phyloP scores from a whole-genome alignment of 2,113 vertebrate genomes.

The Hemichromis elongatus region DNA sequence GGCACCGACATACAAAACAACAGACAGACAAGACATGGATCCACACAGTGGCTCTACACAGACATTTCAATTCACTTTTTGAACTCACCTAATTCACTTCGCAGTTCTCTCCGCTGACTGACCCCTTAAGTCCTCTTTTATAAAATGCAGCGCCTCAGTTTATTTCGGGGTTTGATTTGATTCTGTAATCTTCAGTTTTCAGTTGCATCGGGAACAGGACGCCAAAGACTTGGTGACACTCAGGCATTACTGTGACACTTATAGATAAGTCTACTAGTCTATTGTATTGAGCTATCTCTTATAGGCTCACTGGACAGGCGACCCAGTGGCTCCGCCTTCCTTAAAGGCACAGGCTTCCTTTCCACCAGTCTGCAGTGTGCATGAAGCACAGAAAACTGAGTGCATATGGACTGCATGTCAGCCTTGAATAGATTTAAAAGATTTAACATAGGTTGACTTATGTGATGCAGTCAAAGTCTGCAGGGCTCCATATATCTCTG shows the following conservation, averaged over 20 bases:
- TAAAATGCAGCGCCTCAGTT: conserved; percentile 3
- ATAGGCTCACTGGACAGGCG: conserved; percentile 28
- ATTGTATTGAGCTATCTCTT: conserved; percentile 43
- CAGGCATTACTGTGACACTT: conserved; percentile 28
- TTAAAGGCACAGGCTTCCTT: conserved; percentile 55
- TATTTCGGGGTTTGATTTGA: not conserved
- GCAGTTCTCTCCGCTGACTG: conserved; percentile 4
- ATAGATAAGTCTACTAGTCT: conserved; percentile 14
- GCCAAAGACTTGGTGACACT: not conserved
- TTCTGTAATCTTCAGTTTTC: conserved; percentile 7
- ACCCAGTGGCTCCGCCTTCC: conserved; percentile 42
- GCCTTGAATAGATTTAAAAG: not conserved
- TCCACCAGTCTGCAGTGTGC: not conserved
- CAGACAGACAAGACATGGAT: not conserved
- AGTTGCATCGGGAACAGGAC: conserved; percentile 30
- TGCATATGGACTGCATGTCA: not conserved
- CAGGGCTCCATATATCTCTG: not conserved
- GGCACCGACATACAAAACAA: conserved; percentile 40
- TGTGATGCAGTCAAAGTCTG: conserved; percentile 1
- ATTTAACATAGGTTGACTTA: not conserved
- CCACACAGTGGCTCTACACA: not conserved
- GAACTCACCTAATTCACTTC: conserved; percentile 55
- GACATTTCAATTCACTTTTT: not conserved
- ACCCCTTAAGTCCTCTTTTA: not conserved
- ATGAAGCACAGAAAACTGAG: not conserved